A percentile compares a stretch with the other conserved stretches of the same genome.
These are phyloP conservation scores for Therioaphis trifolii DNA, from an alignment of 2,888 invertebrate genomes.

Conservation along the genomic window DNA sequence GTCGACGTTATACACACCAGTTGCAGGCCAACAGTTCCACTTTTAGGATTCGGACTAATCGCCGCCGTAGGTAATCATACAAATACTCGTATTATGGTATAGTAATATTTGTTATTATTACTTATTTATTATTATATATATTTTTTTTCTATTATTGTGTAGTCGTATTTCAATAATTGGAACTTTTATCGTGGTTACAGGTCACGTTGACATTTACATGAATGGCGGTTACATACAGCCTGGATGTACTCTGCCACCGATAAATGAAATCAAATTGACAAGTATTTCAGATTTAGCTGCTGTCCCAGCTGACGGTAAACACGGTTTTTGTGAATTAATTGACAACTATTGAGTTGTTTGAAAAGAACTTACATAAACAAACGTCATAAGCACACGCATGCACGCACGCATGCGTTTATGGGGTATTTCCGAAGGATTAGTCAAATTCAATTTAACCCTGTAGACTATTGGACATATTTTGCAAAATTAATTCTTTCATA, in stretches of 20 bases:
- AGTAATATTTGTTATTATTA: neutral
- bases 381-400: too few species aligned
- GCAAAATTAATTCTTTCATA: too few species aligned
- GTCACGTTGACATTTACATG: slow-evolving; percentile 76
- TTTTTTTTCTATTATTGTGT: too few species aligned
- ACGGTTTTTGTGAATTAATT: neutral
- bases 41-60: slow-evolving; percentile 74
- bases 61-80: slow-evolving; percentile 71
- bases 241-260: slow-evolving; percentile 70
- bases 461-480: too few species aligned
- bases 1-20: slow-evolving; percentile 77
- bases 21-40: slow-evolving; percentile 70
- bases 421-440: too few species aligned
- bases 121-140: too few species aligned
- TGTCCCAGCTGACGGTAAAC: slow-evolving; percentile 67
- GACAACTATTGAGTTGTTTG: too few species aligned
- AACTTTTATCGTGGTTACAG: slow-evolving; percentile 65
- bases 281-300: slow-evolving; percentile 67
- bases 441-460: too few species aligned
- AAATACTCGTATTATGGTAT: neutral
- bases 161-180: neutral
- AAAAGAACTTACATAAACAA: too few species aligned
- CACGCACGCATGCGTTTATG: too few species aligned
- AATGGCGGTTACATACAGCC: slow-evolving; percentile 78
- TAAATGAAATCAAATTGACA: slow-evolving; percentile 65